Percentiles rank a stretch among this genome's conserved stretches.
These are phyloP conservation scores for Drosophila arizonae DNA, from an alignment of 1,140 invertebrate species.

Conservation along the genomic window DNA sequence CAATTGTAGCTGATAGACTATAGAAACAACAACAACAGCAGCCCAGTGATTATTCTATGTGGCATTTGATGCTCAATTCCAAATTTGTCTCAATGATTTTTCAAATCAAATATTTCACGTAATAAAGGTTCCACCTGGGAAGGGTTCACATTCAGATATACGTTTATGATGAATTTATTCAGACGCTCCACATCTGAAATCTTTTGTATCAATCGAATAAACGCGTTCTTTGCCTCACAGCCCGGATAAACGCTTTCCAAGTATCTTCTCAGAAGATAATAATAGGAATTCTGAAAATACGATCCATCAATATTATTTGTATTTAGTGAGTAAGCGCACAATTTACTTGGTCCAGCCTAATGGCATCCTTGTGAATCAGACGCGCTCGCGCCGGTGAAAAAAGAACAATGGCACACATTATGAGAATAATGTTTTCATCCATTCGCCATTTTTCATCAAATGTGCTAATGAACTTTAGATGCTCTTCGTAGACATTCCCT, in stretches of 20 bases:
- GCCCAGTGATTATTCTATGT: slow-evolving; percentile 38
- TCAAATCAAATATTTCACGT: slow-evolving; percentile 96
- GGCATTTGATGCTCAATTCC: slow-evolving; percentile 61
- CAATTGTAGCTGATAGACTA: slow-evolving; percentile 58
- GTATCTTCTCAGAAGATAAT: slow-evolving; percentile 93
- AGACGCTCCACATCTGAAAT: slow-evolving; percentile 93
- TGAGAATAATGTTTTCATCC: slow-evolving; percentile 94
- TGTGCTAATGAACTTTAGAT: slow-evolving; percentile 90
- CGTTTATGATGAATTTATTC: slow-evolving; percentile 90
- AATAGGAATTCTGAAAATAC: slow-evolving; percentile 91
- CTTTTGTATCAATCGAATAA: slow-evolving; percentile 93
- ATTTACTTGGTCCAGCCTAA: slow-evolving; percentile 92
- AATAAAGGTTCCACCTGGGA: slow-evolving; percentile 94
- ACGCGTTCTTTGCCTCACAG: slow-evolving; percentile 92
- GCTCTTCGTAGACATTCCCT: slow-evolving; percentile 93
- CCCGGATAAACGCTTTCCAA: slow-evolving; percentile 91
- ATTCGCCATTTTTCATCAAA: slow-evolving; percentile 91
- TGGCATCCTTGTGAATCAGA: slow-evolving; percentile 92
- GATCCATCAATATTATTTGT: background rate
- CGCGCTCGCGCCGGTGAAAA: slow-evolving; percentile 92
- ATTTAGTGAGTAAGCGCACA: too few relatives aligned
- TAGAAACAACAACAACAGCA: slow-evolving; percentile 69
- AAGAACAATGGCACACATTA: slow-evolving; percentile 94
- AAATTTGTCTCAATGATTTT: slow-evolving; percentile 83
- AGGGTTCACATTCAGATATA: slow-evolving; percentile 95